These are phyloP conservation scores for Sturnus vulgaris DNA, from an alignment of 2,113 vertebrate species.

Conservation along the genomic window DNA sequence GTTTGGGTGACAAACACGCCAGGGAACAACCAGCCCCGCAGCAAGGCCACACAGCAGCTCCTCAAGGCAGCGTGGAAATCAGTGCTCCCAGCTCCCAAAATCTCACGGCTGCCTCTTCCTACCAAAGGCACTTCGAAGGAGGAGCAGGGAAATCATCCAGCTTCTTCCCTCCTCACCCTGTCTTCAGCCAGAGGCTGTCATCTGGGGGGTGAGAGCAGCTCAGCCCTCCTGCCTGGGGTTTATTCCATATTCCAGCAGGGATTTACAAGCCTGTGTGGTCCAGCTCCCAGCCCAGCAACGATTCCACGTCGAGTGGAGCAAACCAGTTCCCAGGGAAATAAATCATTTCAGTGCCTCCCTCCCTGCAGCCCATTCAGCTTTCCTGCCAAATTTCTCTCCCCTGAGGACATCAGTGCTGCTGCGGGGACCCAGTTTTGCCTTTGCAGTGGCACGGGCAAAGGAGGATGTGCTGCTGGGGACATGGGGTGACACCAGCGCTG, in stretches of 20 bases:
- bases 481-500: neutral
- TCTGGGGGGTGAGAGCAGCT: neutral
- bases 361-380: neutral
- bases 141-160: neutral
- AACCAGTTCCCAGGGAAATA: slow-evolving; percentile 39
- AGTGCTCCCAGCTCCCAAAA: neutral
- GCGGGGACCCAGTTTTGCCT: neutral
- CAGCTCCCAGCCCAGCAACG: neutral
- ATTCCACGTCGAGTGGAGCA: neutral
- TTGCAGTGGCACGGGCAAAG: neutral
- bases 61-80: neutral
- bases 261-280: slow-evolving; percentile 35
- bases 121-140: neutral
- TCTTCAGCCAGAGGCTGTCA: neutral
- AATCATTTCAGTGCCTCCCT: slow-evolving; percentile 7
- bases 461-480: neutral
- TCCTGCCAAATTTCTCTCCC: neutral
- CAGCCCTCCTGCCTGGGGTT: neutral
- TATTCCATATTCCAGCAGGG: neutral
- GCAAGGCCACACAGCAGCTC: neutral
- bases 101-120: neutral
- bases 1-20: neutral
- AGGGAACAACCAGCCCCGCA: neutral
- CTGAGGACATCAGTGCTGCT: neutral
- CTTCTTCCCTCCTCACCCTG: neutral